Conservation (phyloP, 2,113 vertebrate species). For the Brachyhypopomus occidentalis region DNA sequence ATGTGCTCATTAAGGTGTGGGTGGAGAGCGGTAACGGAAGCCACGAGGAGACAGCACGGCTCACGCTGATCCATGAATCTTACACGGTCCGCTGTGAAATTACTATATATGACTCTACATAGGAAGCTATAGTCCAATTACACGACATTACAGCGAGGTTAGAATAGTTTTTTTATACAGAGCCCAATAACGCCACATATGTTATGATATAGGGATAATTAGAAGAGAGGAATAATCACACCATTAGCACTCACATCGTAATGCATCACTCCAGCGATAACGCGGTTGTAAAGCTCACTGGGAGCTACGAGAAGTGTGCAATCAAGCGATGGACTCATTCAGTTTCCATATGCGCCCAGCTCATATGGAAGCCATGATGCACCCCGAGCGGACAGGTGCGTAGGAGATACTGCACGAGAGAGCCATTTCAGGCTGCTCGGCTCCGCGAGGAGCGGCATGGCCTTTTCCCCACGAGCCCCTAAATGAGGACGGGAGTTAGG, state of each 20-base stretch:
- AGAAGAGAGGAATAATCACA: background rate
- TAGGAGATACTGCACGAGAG: background rate
- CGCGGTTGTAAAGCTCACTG: background rate
- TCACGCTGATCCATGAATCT: constrained; percentile 44
- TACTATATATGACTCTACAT: constrained; percentile 11
- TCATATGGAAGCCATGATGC: constrained; percentile 29
- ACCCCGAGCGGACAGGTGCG: background rate
- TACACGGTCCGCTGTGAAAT: constrained; percentile 22
- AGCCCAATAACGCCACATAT: background rate
- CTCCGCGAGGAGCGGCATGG: constrained; percentile 10
- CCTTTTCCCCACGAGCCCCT: background rate
- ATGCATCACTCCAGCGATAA: background rate
- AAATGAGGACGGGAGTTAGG: constrained; percentile 27
- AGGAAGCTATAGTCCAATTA: constrained; percentile 22
- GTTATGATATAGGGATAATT: background rate
- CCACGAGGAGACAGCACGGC: constrained; percentile 3
- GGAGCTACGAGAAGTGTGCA: too few relatives aligned
- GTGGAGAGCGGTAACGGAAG: constrained; percentile 24
- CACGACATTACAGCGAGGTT: background rate
- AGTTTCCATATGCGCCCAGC: constrained; percentile 5
- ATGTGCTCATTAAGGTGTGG: constrained; percentile 48
- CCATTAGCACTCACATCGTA: background rate
- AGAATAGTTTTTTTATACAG: background rate
- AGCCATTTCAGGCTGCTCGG: constrained; percentile 1
- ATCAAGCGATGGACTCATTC: constrained; percentile 30